Conservation (phyloP, 2,113 vertebrate genomes). For the Antigone vipio region DNA sequence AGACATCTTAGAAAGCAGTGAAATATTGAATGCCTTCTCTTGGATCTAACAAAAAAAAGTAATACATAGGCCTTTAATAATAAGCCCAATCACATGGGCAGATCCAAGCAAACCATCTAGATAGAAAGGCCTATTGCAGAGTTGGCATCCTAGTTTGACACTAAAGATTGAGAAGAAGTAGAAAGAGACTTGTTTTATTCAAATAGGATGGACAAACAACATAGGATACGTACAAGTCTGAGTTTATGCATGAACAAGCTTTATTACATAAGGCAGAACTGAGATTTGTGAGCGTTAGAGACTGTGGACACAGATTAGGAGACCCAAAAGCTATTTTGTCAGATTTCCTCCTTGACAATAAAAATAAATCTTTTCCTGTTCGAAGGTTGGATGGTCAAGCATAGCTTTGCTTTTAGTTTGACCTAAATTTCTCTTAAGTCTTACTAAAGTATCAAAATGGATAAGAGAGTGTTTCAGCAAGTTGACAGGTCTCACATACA, state of each 20-base stretch:
- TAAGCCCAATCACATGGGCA: neutral
- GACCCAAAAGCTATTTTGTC: neutral
- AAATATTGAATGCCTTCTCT: neutral
- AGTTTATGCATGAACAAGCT: neutral
- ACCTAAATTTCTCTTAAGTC: conserved; percentile 12
- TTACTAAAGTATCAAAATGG: neutral
- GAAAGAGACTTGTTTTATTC: neutral
- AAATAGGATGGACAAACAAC: neutral
- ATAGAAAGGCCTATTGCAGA: neutral
- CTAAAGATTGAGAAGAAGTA: neutral
- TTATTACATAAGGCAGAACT: neutral
- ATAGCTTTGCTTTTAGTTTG: neutral
- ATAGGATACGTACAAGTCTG: neutral
- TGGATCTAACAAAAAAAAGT: neutral
- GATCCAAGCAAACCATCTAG: neutral
- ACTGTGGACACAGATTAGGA: neutral
- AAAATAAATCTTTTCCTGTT: neutral
- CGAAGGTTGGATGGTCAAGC: neutral
- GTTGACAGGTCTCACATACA: neutral
- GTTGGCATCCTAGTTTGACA: neutral
- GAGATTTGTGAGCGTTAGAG: neutral
- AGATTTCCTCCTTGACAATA: neutral
- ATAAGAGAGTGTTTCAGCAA: neutral
- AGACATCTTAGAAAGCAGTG: neutral
- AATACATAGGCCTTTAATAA: neutral